These are phyloP conservation scores for Pyrocoelia pectoralis DNA, from an alignment of 2,888 invertebrate species.

Conservation along the genomic window DNA sequence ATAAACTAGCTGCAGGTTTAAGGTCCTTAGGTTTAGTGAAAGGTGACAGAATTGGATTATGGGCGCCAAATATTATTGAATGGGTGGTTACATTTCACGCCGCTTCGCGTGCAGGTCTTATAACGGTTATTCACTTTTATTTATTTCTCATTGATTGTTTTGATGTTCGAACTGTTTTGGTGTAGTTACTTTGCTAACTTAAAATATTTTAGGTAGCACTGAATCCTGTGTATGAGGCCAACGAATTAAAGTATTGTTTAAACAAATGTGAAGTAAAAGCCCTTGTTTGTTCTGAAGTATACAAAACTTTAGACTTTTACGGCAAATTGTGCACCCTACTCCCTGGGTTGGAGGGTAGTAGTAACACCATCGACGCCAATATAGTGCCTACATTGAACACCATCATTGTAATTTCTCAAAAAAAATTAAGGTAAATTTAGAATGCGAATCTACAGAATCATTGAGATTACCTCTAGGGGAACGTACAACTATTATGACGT, in stretches of 20 bases:
- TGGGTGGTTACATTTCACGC: slow-evolving; percentile 80
- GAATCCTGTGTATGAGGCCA: slow-evolving; percentile 76
- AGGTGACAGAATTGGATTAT: slow-evolving; percentile 81
- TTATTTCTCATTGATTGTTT: too few species aligned
- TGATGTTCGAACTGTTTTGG: too few species aligned
- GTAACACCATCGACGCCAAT: slow-evolving; percentile 61
- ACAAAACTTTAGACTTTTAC: slow-evolving; percentile 73
- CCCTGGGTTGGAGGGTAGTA: slow-evolving; percentile 65
- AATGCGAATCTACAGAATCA: neutral
- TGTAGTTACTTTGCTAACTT: too few species aligned
- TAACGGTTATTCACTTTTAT: slow-evolving; percentile 63
- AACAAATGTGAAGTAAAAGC: slow-evolving; percentile 75
- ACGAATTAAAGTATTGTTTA: slow-evolving; percentile 76
- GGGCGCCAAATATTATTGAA: slow-evolving; percentile 79
- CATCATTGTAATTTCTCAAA: slow-evolving; percentile 67
- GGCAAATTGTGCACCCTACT: slow-evolving; percentile 66
- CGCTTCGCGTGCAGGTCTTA: slow-evolving; percentile 74
- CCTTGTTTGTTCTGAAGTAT: slow-evolving; percentile 69
- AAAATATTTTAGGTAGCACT: slow-evolving; percentile 68
- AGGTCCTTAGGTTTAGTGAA: slow-evolving; percentile 68
- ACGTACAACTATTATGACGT: slow-evolving; percentile 57
- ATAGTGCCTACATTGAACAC: slow-evolving; percentile 62
- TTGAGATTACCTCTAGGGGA: neutral
- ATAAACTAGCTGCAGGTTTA: slow-evolving; percentile 76
- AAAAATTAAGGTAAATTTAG: neutral